A percentile compares a stretch with the other conserved stretches of the same genome.
Evolutionary conservation across 2,888 invertebrate species (phyloP).

Genomic region (Norana najaformis): DNA sequence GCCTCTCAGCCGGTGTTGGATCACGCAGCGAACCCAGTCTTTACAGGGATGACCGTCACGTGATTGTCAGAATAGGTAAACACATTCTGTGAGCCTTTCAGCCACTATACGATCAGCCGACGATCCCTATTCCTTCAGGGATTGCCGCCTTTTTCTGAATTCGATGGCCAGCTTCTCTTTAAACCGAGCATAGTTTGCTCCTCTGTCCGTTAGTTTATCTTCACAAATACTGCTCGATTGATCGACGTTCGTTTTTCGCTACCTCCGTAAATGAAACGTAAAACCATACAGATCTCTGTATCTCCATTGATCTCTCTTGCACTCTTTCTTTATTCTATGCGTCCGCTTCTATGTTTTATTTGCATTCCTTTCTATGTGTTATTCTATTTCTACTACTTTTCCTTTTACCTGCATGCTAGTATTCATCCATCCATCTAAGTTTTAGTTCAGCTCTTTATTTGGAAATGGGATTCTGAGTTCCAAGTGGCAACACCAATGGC

Average conservation of each 20-base stretch:
- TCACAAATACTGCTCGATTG: neutral
- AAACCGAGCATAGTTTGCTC: neutral
- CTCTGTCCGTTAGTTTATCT: neutral
- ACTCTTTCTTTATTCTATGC: neutral
- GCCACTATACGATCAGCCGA: no score
- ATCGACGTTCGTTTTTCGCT: neutral
- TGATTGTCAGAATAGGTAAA: no score
- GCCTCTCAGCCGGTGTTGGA: no score
- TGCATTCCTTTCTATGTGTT: neutral
- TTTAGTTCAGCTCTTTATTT: neutral
- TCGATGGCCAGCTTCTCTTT: neutral
- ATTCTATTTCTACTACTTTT: conserved; percentile 26
- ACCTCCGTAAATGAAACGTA: neutral
- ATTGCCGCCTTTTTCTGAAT: neutral
- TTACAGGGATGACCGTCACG: neutral
- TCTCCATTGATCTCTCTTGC: conserved; percentile 30
- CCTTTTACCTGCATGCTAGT: neutral
- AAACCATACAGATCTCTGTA: neutral
- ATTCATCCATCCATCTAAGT: neutral
- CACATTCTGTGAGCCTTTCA: no score
- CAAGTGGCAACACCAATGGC: neutral
- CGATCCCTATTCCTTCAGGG: neutral
- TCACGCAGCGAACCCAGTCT: neutral
- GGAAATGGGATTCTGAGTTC: neutral
- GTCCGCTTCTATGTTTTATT: neutral